Evolutionary conservation across 1,140 invertebrate genomes (phyloP).

Genomic region (Formica exsecta): DNA sequence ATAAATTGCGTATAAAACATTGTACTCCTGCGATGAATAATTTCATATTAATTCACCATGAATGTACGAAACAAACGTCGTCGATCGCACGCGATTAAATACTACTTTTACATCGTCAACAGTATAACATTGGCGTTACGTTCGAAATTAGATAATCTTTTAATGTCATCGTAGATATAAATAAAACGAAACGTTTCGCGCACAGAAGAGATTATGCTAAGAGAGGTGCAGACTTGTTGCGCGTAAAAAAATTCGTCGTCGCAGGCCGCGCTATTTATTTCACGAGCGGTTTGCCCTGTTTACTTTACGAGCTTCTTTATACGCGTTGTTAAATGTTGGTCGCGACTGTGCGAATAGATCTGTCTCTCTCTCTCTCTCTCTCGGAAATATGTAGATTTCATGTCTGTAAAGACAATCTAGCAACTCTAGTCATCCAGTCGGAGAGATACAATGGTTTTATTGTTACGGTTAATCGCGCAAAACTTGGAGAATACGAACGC

Average conservation of each 20-base stretch:
- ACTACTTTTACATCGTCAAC: not conserved
- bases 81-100: conserved; percentile 24
- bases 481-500: not conserved
- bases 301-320: conserved; percentile 48
- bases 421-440: not conserved
- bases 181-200: not conserved
- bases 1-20: conserved; percentile 46
- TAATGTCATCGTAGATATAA: not conserved
- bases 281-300: not conserved
- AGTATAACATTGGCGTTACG: not conserved
- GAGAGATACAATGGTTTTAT: conserved; percentile 10
- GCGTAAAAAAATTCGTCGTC: not conserved
- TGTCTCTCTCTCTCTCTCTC: not conserved
- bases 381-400: conserved; percentile 2
- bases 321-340: conserved; percentile 40
- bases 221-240: conserved; percentile 38
- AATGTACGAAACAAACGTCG: conserved; percentile 1
- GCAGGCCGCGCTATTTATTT: not conserved
- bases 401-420: not conserved
- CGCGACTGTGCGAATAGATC: not conserved
- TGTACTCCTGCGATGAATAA: conserved; percentile 43
- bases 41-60: conserved; percentile 41
- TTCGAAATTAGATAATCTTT: conserved; percentile 1
- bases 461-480: conserved; percentile 13
- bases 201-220: not conserved